Evolutionary conservation across 2,888 invertebrate species (phyloP), one percentile per base, ranked within the genome.

Genomic region (Agrenia bidenticulata): DNA sequence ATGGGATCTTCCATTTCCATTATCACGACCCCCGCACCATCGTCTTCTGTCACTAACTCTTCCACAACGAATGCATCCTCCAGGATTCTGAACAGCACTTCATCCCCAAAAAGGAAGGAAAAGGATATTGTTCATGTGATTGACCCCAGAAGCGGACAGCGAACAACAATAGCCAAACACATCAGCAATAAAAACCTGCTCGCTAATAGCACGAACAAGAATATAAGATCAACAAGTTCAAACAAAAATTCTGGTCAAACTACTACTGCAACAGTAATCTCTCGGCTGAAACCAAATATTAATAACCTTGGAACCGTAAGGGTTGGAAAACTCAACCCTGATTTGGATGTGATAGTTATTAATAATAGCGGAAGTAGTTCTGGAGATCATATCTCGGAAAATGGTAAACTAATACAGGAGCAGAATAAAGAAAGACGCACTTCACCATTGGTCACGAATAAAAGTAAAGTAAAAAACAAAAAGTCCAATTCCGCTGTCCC

Each of bases 51-150:
- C 1, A 5, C 32, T 11, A 64, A 61, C 23, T 41, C 32, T 19
- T 50, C 64, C 7, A 45, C 61, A n/a, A 63, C 56, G 23, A 60
- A 39, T 21, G 11, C 63, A 23, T 15, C 13, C 2, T 19, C 13
- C 5, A 27, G 32, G 15, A 27, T 27, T 13, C 55, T 17, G n/a
- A 21, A 41, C 21, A 2, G 9, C 9, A 19, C 13, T 32, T 41
- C 37, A 1, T 17, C 17, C 2, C 17, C 63, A 2, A 53, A 63
- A 50, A 56, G 50, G 17, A 68, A 64, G 55, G 68, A 64, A 61
- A 64, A 62, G 57, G 76, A 76, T 55, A 73, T 76, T 63, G 74
- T 76, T n/a, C 74, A 74, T 56, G 72, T 76, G 24, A 74, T 76
- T 32, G 68, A 68, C 45, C 68, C 68, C 7, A 23, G 68, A 42